These are phyloP conservation scores for Charanyca ferruginea DNA, from an alignment of 2,888 invertebrate genomes.

Conservation along the genomic window DNA sequence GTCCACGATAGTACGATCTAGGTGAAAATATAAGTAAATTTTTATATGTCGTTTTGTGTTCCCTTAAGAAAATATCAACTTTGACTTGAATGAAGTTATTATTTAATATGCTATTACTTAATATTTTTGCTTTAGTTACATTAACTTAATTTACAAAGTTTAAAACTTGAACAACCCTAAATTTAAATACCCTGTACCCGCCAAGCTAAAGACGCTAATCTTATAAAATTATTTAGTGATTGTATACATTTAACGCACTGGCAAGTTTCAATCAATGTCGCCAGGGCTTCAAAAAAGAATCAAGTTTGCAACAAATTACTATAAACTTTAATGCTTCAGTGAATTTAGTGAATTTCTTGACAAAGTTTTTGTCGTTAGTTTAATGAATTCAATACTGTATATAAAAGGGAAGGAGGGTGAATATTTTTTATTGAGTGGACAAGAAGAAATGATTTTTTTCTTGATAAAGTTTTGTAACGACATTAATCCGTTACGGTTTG, in stretches of 20 bases:
- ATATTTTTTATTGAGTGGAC: slow-evolving; percentile 50
- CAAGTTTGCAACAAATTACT: slow-evolving; percentile 57
- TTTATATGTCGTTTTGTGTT: no score
- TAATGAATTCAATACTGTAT: slow-evolving; percentile 53
- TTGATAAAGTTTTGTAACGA: slow-evolving; percentile 43
- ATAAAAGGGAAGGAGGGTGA: slow-evolving; percentile 37
- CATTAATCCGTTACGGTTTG: slow-evolving; percentile 51
- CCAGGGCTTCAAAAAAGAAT: slow-evolving; percentile 61
- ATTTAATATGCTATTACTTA: no score
- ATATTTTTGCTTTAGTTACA: no score
- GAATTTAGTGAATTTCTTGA: slow-evolving; percentile 45
- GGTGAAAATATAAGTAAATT: no score
- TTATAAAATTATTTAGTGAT: slow-evolving; percentile 68
- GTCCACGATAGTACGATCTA: no score
- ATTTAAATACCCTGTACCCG: slow-evolving; percentile 14
- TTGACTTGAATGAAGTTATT: no score
- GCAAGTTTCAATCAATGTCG: slow-evolving; percentile 73
- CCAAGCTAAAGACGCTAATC: slow-evolving; percentile 67
- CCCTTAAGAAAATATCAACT: no score
- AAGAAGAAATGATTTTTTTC: slow-evolving; percentile 38
- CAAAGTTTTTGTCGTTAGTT: slow-evolving; percentile 53
- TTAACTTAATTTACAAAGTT: not conserved
- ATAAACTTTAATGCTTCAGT: slow-evolving; percentile 50
- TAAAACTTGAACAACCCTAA: slow-evolving; percentile 26
- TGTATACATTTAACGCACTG: slow-evolving; percentile 79